A percentile compares a stretch with the other conserved stretches of the same genome.
These are phyloP conservation scores for Sebastes hubbsi DNA, from an alignment of 2,797 vertebrate genomes.

Conservation along the genomic window DNA sequence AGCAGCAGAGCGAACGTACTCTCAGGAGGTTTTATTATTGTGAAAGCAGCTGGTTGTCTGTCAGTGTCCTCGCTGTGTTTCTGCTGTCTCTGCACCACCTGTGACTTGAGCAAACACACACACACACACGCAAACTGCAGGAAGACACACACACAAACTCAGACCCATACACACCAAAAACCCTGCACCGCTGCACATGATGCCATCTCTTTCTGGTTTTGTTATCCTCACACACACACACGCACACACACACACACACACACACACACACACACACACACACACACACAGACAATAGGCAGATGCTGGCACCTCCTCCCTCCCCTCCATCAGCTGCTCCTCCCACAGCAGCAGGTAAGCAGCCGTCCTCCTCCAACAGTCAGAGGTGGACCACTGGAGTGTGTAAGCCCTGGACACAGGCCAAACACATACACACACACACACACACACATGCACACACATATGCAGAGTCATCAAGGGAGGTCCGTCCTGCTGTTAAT, in stretches of 20 bases:
- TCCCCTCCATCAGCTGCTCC: constrained; percentile 21
- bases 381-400: constrained; percentile 39
- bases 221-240: not conserved
- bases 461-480: constrained; percentile 6
- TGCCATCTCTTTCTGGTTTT: constrained; percentile 16
- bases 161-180: not conserved
- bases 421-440: constrained; percentile 34
- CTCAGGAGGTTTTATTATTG: constrained; percentile 56
- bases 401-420: constrained; percentile 44
- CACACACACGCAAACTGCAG: constrained; percentile 8
- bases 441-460: not conserved
- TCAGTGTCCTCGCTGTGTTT: constrained; percentile 65
- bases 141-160: not conserved
- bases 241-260: not conserved
- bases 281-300: constrained; percentile 5
- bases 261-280: not conserved
- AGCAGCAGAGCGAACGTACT: constrained; percentile 42
- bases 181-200: constrained; percentile 23
- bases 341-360: constrained; percentile 47
- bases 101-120: constrained; percentile 49
- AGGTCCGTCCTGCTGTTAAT: constrained; percentile 4
- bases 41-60: constrained; percentile 74
- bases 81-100: constrained; percentile 75
- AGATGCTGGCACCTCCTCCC: constrained; percentile 35
- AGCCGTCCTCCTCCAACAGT: constrained; percentile 37